Conservation (phyloP, 1,140 invertebrate species). For the Platyscapa corneri region DNA sequence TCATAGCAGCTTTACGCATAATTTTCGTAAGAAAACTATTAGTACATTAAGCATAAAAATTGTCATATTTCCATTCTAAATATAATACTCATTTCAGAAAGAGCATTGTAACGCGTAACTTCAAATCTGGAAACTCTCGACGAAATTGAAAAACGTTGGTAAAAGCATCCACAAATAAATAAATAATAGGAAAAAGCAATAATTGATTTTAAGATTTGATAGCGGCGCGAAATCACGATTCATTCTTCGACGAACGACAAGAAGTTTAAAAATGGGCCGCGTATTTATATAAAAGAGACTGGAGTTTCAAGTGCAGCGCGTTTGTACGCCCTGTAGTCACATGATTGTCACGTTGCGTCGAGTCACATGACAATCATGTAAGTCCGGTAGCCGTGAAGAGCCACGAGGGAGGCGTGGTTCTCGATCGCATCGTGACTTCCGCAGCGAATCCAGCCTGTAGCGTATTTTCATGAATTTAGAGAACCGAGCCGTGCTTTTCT, state of each 20-base stretch:
- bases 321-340: slow-evolving; percentile 61
- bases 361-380: slow-evolving; percentile 69
- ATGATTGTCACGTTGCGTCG: slow-evolving; percentile 69
- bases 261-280: too few relatives aligned
- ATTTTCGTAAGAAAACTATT: background rate
- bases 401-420: slow-evolving; percentile 28
- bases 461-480: background rate
- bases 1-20: background rate
- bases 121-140: background rate
- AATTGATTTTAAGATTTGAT: too few relatives aligned
- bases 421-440: slow-evolving; percentile 4
- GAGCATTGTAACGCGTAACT: background rate
- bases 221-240: background rate
- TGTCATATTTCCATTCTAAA: background rate
- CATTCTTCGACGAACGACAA: background rate
- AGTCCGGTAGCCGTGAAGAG: slow-evolving; percentile 54
- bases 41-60: background rate
- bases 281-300: background rate
- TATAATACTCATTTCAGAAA: background rate
- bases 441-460: background rate
- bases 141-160: background rate
- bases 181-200: too few relatives aligned
- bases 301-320: slow-evolving; percentile 22
- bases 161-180: background rate
- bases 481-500: too few relatives aligned